Evolutionary conservation across 2,113 vertebrate species (phyloP).

Genomic region (western clawed frog (Xenopus tropicalis)): UCB_Xtro_10.0 CM004445.2:26155501-26156000

Average conservation of each 20-base stretch:
- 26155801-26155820: conserved; percentile 78
- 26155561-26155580: conserved; percentile 95
- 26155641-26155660: conserved; percentile 94
- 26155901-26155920: conserved; percentile 84
- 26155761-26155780: conserved; percentile 77
- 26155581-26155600: conserved; percentile 97
- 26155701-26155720: conserved; percentile 86
- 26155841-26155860: conserved; percentile 82
- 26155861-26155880: conserved; percentile 84
- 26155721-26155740: conserved; percentile 71
- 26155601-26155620: conserved; percentile 92
- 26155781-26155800: conserved; percentile 86
- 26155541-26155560: conserved; percentile 94
- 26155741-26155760: conserved; percentile 70
- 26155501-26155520: conserved; percentile 98
- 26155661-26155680: conserved; percentile 86
- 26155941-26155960: conserved; percentile 68
- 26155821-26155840: conserved; percentile 82
- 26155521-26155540: conserved; percentile 95
- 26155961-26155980: not conserved
- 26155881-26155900: conserved; percentile 85
- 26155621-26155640: conserved; percentile 98
- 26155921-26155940: conserved; percentile 95
- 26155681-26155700: conserved; percentile 87
- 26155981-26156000: no score